Evolutionary conservation across 2,888 invertebrate species (phyloP), one percentile per base, ranked within the genome.

Genomic region (Tachina lurida): DNA sequence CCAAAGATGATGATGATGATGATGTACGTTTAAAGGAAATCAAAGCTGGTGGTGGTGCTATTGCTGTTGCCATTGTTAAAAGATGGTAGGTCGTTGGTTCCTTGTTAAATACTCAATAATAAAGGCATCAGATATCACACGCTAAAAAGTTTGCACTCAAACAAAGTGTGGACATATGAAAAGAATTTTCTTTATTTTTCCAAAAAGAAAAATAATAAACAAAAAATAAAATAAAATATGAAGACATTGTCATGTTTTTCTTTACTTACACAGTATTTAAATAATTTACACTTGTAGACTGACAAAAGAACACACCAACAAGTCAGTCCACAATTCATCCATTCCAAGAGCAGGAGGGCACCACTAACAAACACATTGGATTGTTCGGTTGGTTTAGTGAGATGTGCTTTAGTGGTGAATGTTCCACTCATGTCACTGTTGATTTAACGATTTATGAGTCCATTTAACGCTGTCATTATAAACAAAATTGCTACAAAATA

Each of bases 381-480:
- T 31, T 49, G 31, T 19, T 43, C 60, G 17, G 19, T 43, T 43
- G 31, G 52, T 49, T 60, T 22, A 22, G 47, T 47, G 31, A 60
- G 52, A 52, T 78, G 31, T 62, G 58, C 49, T 67, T 49, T 65
- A n/a, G n/a, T 60, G 67, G 47, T 54, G 49, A 63, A 60, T 60
- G 71, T 78, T 77, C 54, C 63, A 73, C 54, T 70, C 77, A 71
- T 79, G 83, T 83, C 82, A 45, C 54, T 86, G 79, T 86, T 79
- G 85, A 83, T 86, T 86, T 83, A 67, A 79, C 82, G 82, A 86
- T 86, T 82, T 83, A 86, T 86, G 71, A 79, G 75, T 75, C 74
- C 78, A 83, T 86, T 83, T 83, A 76, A 83, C 73, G 73, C 62
- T 86, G 79, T 86, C 86, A 73, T 67, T 65, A 73, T 45, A 67